Percentiles rank a stretch among this genome's conserved stretches.
Conservation (phyloP, 2,113 vertebrate genomes). For the Peromyscus leucopus region DNA sequence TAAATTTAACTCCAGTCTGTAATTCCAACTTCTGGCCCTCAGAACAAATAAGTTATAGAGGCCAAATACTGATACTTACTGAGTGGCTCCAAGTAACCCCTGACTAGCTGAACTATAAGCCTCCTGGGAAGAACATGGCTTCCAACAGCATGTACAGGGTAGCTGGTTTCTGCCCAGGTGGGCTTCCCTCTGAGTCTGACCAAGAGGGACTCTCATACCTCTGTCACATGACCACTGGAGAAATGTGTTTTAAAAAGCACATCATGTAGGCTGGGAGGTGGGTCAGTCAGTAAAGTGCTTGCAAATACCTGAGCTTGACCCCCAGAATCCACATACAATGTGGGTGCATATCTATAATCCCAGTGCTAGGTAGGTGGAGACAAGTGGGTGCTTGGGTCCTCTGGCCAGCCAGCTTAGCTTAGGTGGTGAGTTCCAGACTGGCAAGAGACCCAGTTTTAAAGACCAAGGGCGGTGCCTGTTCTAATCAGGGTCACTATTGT, state of each 20-base stretch:
- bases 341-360: not conserved
- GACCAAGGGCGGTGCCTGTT: not conserved
- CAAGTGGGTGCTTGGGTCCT: not conserved
- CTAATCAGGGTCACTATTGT: not conserved
- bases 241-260: not conserved
- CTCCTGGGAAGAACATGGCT: not conserved
- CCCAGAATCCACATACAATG: not conserved
- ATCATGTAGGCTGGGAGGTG: not conserved
- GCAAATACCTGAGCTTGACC: not conserved
- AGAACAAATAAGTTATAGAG: not conserved
- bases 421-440: not conserved
- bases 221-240: not conserved
- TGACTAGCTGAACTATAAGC: not conserved
- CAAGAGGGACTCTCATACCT: not conserved
- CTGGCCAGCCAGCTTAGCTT: not conserved
- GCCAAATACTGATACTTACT: not conserved
- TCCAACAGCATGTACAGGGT: not conserved
- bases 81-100: not conserved
- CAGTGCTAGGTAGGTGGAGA: not conserved
- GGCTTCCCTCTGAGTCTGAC: not conserved
- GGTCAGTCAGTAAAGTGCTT: not conserved
- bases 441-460: not conserved
- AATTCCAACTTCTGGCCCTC: not conserved
- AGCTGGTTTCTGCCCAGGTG: accelerated
- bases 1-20: not conserved